A percentile compares a stretch with the other conserved stretches of the same genome.
Conservation (phyloP, 1,140 invertebrate species). For the Littorina saxatilis region DNA sequence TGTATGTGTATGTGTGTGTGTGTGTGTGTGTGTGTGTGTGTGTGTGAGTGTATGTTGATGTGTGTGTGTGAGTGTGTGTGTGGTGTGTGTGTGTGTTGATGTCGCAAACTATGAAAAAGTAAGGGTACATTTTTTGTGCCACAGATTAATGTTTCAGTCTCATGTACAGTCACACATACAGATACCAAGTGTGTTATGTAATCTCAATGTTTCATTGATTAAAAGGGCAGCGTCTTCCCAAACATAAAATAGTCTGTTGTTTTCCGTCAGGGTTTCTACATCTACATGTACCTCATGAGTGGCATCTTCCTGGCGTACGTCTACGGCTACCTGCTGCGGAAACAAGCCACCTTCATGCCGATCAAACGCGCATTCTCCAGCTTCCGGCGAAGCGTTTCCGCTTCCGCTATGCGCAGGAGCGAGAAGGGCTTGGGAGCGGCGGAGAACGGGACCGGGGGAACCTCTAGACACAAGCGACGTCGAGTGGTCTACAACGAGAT, state of each 20-base stretch:
- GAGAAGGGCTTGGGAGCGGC: neutral
- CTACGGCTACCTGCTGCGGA: slow-evolving; percentile 91
- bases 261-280: slow-evolving; percentile 98
- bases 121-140: too few relatives aligned
- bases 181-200: too few relatives aligned
- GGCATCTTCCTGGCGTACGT: slow-evolving; percentile 96
- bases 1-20: slow-evolving; percentile 10
- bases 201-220: too few relatives aligned
- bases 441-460: neutral
- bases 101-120: too few relatives aligned
- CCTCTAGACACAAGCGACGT: slow-evolving; percentile 21
- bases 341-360: neutral
- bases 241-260: too few relatives aligned
- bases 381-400: neutral
- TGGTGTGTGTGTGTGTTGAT: too few relatives aligned
- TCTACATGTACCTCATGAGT: slow-evolving; percentile 95
- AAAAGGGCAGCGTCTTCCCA: too few relatives aligned
- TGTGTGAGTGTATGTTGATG: too few relatives aligned
- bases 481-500: slow-evolving; percentile 45
- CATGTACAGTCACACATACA: too few relatives aligned
- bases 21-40: neutral
- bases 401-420: neutral
- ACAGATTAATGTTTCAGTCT: too few relatives aligned
- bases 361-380: neutral
- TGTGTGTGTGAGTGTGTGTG: too few relatives aligned